Conservation (phyloP, 1,140 invertebrate species). For the Drosophila nebulosa region DNA sequence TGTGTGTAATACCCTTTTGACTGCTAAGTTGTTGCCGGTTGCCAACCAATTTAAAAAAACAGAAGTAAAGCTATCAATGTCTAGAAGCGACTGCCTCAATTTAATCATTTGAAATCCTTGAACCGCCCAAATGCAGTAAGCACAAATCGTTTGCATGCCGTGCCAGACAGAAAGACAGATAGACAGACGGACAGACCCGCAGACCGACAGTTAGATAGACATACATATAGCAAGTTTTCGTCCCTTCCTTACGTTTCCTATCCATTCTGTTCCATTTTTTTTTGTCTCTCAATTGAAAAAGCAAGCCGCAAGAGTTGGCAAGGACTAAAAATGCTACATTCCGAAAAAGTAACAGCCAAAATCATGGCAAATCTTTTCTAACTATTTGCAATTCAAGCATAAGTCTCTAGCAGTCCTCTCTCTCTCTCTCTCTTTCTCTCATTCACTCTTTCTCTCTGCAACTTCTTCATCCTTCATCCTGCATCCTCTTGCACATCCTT, state of each 20-base stretch:
- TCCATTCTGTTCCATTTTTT: not conserved
- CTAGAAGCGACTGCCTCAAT: slow-evolving; percentile 54
- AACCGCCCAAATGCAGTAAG: slow-evolving; percentile 72
- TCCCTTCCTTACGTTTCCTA: not conserved
- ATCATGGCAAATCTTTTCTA: slow-evolving; percentile 76
- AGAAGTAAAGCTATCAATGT: slow-evolving; percentile 49
- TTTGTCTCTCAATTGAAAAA: slow-evolving; percentile 42
- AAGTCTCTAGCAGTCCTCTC: slow-evolving; percentile 45
- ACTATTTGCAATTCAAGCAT: slow-evolving; percentile 79
- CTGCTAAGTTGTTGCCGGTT: slow-evolving; percentile 19
- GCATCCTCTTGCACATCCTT: not conserved
- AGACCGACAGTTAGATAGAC: not conserved
- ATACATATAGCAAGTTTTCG: not conserved
- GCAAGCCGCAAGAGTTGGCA: slow-evolving; percentile 33
- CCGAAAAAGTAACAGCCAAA: slow-evolving; percentile 43
- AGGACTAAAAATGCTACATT: slow-evolving; percentile 48
- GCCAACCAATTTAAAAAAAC: slow-evolving; percentile 10
- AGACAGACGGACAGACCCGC: not conserved
- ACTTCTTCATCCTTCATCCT: slow-evolving; percentile 4
- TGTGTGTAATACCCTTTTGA: slow-evolving; percentile 1
- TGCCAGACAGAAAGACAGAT: slow-evolving; percentile 24
- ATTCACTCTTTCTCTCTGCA: not conserved
- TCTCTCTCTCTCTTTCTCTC: not conserved
- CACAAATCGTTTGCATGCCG: slow-evolving; percentile 67
- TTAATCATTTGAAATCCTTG: slow-evolving; percentile 58